phyloP scores from a whole-genome alignment of 2,888 invertebrate species.

The Rhingia rostrata region DNA sequence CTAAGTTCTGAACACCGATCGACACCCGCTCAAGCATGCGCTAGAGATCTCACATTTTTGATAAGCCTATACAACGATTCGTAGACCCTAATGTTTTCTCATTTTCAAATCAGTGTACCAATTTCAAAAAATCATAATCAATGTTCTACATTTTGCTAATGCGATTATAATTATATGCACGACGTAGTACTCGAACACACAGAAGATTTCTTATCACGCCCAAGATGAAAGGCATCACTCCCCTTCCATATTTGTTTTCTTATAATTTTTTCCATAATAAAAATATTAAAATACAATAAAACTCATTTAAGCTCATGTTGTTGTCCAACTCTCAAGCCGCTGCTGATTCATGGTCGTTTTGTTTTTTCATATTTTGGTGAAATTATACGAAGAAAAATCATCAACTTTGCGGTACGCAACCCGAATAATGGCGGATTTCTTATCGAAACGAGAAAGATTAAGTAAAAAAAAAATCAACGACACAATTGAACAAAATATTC shows the following conservation, averaged over 20 bases:
- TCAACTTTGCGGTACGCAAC: conserved; percentile 22
- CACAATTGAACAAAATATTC: neutral
- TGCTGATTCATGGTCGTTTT: conserved; percentile 17
- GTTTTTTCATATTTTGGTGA: conserved; percentile 1
- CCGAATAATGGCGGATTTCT: conserved; percentile 11
- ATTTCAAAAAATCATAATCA: conserved; percentile 8
- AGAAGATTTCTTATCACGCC: conserved; percentile 17
- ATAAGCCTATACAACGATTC: too few species aligned
- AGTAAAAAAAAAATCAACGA: neutral
- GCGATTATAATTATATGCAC: neutral
- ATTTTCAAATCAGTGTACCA: neutral
- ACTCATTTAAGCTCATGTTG: neutral
- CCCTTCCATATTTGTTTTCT: neutral
- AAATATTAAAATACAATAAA: neutral
- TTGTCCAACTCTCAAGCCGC: neutral
- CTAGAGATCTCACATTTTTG: too few species aligned
- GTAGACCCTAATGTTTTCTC: neutral
- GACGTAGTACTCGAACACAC: conserved; percentile 7
- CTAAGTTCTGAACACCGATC: too few species aligned
- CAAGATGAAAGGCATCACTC: conserved; percentile 3
- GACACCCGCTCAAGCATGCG: too few species aligned
- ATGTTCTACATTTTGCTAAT: conserved; percentile 12
- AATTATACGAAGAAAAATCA: neutral
- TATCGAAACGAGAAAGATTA: conserved; percentile 19
- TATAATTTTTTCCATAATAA: neutral